These are phyloP conservation scores for Gymnocephalus cernua DNA, from an alignment of 2,113 vertebrate species.

Conservation along the genomic window DNA sequence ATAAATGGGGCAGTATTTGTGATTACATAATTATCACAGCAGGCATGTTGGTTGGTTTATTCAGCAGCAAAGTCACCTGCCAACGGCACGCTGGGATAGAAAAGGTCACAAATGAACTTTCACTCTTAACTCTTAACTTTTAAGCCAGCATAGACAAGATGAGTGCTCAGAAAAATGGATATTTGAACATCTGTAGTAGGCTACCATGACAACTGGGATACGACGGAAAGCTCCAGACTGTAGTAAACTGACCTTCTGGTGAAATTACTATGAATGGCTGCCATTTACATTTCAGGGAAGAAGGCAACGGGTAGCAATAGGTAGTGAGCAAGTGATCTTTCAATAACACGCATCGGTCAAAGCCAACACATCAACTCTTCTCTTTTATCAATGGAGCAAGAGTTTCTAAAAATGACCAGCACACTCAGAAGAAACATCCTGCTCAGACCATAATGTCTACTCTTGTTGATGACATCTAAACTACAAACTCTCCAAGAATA, in stretches of 20 bases:
- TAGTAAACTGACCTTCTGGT: not conserved
- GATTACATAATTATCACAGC: not conserved
- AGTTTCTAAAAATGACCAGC: not conserved
- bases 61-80: not conserved
- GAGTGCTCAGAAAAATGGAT: too few species aligned
- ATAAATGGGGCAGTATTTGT: not conserved
- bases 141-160: too few species aligned
- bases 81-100: not conserved
- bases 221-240: not conserved
- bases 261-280: not conserved
- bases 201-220: too few species aligned
- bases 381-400: not conserved
- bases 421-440: not conserved
- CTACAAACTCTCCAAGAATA: conserved; percentile 10
- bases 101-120: not conserved
- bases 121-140: too few species aligned
- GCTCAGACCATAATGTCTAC: not conserved
- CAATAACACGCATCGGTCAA: not conserved
- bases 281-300: not conserved
- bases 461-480: not conserved
- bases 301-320: not conserved
- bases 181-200: too few species aligned
- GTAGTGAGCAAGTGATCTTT: not conserved
- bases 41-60: not conserved
- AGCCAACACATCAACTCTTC: not conserved